Base-by-base conservation (phyloP, 64 coral and sea anemone genomes). In the Trachythela sp. region DNA sequence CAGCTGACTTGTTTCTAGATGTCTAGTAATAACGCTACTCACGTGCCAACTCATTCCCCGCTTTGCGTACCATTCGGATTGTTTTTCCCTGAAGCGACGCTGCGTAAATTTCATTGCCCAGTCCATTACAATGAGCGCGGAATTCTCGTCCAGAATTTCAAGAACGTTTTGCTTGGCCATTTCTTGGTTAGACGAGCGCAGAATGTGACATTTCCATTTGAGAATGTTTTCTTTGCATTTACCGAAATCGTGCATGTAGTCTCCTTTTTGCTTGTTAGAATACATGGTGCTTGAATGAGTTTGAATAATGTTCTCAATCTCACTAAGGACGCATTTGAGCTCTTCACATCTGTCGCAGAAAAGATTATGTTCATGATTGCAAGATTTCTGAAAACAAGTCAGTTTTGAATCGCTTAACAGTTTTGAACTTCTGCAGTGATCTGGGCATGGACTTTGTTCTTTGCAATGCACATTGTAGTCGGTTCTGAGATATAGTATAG, bases 401-500 rank as follows among this genome's bases (percentile, higher is more conserved):
- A 86, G 30, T 50, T 91, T 91, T 26, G n/a, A 43, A 48, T 91
- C 85, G 40, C 36, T 87, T 87, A 87, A 48, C 48, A 60, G n/a
- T n/a, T n/a, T 84, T 54, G 86, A 91, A 49, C n/a, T 86, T 67
- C 59, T 36, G 70, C 90, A 87, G 54, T 92, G 85, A 39, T 92
- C 90, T 36, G 84, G 72, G 84, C 51, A 90, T 70, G 39, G 39
- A 45, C 40, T 86, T 18, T 48, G 72, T 56, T 71, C 39, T 80
- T 41, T 76, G 77, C 85, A 85, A 48, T 87, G 40, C 33, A 77
- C 90, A 37, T 59, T 92, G 67, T 92, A 92, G 22, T 91, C 34
- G n/a, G 36, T 59, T 48, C 85, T 91, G 38, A 91, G 58, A 85
- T n/a, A 91, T 34, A 31, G 14, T 31, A 85, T 85, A 17, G 40